A percentile compares a stretch with the other conserved stretches of the same genome.
Evolutionary conservation across 1,140 invertebrate species (phyloP).

Genomic region (Pogonus chalceus): DNA sequence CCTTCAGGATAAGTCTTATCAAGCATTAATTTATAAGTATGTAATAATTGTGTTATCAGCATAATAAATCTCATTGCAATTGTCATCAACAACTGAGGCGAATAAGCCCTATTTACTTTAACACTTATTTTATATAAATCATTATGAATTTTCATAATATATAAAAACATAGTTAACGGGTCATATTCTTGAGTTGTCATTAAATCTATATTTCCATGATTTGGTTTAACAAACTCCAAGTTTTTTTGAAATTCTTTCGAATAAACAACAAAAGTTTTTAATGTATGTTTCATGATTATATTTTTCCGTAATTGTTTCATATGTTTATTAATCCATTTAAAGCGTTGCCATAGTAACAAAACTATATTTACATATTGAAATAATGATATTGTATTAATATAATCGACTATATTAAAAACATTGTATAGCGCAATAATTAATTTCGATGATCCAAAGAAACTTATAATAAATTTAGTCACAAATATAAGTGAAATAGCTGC

Average conservation of each 20-base stretch:
- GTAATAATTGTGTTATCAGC: constrained; percentile 16
- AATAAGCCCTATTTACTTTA: constrained; percentile 13
- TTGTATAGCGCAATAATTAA: constrained; percentile 9
- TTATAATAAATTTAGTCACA: constrained; percentile 5
- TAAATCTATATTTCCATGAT: neutral
- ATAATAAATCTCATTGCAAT: constrained; percentile 15
- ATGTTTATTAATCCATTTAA: constrained; percentile 14
- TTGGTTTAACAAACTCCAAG: too few species aligned
- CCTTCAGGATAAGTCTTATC: constrained; percentile 9
- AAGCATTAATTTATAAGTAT: constrained; percentile 13
- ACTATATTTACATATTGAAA: constrained; percentile 17
- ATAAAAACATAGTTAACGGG: too few species aligned
- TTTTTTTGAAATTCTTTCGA: too few species aligned
- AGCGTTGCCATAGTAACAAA: constrained; percentile 15
- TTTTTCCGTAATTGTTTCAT: neutral
- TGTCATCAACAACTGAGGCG: constrained; percentile 11
- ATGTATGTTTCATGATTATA: neutral
- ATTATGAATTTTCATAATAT: constrained; percentile 13
- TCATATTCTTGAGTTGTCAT: constrained; percentile 6
- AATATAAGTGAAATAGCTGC: constrained; percentile 10
- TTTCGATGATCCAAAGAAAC: constrained; percentile 2
- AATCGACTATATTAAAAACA: constrained; percentile 15
- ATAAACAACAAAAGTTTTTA: neutral
- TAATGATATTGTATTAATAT: constrained; percentile 15
- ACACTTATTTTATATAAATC: constrained; percentile 9